These are phyloP conservation scores for Salvelinus sp. DNA, from an alignment of 2,113 vertebrate species.

Conservation along the genomic window DNA sequence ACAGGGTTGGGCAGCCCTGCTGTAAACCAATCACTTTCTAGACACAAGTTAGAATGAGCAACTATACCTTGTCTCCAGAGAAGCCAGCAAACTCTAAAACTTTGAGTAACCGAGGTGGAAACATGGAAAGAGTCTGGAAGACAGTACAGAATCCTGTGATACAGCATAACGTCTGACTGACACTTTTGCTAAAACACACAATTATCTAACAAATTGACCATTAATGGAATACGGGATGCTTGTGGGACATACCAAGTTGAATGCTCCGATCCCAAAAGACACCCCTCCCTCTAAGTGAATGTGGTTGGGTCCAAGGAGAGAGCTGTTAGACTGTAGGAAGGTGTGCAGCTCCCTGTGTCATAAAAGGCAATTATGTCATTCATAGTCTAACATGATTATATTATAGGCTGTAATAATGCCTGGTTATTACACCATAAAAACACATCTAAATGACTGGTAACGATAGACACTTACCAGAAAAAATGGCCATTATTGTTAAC, in stretches of 20 bases:
- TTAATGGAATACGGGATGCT: neutral
- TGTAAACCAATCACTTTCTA: too few relatives aligned
- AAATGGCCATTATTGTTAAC: neutral
- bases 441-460: neutral
- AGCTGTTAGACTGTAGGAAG: constrained; percentile 67
- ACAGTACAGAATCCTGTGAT: neutral
- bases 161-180: neutral
- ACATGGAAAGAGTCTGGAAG: constrained; percentile 78
- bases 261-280: constrained; percentile 79
- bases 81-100: constrained; percentile 83
- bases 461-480: neutral
- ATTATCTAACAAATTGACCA: neutral
- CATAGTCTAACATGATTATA: neutral
- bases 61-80: constrained; percentile 79
- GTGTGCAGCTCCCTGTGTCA: constrained; percentile 73
- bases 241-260: constrained; percentile 74
- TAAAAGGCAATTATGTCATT: constrained; percentile 12
- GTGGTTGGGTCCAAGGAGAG: constrained; percentile 71
- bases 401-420: neutral
- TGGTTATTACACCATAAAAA: constrained; percentile 1
- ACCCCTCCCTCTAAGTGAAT: constrained; percentile 78
- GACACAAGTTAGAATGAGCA: neutral
- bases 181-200: neutral
- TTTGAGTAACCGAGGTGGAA: constrained; percentile 78
- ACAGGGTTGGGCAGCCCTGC: neutral